Percentiles rank a stretch among this genome's conserved stretches.
Conservation (phyloP, 2,113 vertebrate species). For the Scortum barcoo region DNA sequence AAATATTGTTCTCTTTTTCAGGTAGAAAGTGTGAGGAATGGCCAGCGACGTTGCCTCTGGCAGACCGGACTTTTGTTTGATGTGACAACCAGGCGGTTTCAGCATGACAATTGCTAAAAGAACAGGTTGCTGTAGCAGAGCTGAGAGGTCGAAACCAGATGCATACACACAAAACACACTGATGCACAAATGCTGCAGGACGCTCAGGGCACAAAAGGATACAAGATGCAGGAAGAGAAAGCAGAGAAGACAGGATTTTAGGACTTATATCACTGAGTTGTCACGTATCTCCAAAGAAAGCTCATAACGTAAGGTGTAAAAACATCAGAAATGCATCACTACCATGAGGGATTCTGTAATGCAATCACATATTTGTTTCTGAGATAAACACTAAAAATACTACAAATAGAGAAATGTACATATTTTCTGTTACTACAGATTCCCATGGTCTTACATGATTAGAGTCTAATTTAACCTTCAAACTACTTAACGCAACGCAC, state of each 20-base stretch:
- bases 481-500: not conserved
- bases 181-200: not conserved
- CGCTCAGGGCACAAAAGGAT: not conserved
- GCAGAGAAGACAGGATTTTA: not conserved
- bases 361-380: not conserved
- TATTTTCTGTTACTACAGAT: not conserved
- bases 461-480: not conserved
- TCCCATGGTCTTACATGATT: not conserved
- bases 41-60: not conserved
- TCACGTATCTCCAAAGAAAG: not conserved
- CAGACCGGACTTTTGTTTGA: slow-evolving; percentile 19
- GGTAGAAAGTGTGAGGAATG: not conserved
- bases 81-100: not conserved
- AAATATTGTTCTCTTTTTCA: slow-evolving; percentile 8
- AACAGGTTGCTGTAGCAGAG: slow-evolving; percentile 7
- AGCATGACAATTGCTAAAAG: not conserved
- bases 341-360: not conserved
- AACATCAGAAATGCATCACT: no score
- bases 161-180: not conserved
- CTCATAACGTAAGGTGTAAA: no score
- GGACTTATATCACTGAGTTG: not conserved
- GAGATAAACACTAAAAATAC: not conserved
- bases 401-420: not conserved
- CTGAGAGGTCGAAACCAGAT: not conserved
- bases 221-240: not conserved